phyloP scores from a whole-genome alignment of 2,797 vertebrate species.

The Chelidonichthys spinosus region DNA sequence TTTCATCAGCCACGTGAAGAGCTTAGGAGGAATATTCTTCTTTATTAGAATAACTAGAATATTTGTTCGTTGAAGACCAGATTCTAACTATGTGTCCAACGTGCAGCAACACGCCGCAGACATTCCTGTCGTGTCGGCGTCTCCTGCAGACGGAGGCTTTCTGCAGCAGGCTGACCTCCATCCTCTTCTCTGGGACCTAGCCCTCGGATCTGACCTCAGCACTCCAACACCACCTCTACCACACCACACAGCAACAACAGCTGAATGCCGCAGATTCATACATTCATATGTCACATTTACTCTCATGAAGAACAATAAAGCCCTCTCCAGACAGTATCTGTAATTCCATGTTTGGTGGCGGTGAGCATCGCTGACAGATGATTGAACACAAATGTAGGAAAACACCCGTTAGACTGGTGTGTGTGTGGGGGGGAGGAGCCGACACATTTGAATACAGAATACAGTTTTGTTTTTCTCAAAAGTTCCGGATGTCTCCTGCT shows the following conservation, averaged over 20 bases:
- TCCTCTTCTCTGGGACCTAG: constrained; percentile 45
- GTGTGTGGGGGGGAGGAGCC: constrained; percentile 11
- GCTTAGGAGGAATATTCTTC: too few relatives aligned
- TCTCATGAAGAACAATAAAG: not conserved
- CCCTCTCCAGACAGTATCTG: constrained; percentile 24
- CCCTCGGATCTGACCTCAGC: constrained; percentile 61
- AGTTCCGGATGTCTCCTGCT: constrained; percentile 56
- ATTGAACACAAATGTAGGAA: constrained; percentile 66
- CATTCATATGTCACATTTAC: constrained; percentile 34
- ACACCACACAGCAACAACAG: constrained; percentile 30
- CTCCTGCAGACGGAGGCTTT: constrained; percentile 26
- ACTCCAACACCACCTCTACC: constrained; percentile 25
- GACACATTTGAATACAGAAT: constrained; percentile 67
- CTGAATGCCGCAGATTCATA: constrained; percentile 7
- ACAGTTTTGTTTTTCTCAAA: constrained; percentile 52
- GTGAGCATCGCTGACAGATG: constrained; percentile 48
- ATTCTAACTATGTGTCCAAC: too few relatives aligned
- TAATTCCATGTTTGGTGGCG: constrained; percentile 40
- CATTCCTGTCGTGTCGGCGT: not conserved
- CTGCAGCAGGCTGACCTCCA: constrained; percentile 35
- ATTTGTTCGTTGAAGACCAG: too few relatives aligned
- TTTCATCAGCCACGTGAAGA: too few relatives aligned
- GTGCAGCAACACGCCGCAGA: too few relatives aligned
- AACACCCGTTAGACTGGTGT: constrained; percentile 45
- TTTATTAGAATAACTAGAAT: too few relatives aligned